Base-by-base conservation (phyloP, 2,888 invertebrate species). In the Scaptomyza flava region DNA sequence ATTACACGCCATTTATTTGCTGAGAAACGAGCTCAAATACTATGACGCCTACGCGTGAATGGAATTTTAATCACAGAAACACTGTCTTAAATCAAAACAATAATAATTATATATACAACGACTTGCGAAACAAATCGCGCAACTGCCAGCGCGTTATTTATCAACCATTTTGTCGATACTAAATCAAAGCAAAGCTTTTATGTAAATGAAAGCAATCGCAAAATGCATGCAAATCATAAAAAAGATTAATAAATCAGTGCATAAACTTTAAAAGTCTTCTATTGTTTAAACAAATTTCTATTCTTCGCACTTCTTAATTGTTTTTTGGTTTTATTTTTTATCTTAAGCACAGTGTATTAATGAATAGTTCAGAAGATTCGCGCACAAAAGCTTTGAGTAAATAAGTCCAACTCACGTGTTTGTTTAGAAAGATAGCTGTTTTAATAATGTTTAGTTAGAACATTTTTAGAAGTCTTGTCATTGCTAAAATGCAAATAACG, bases 41-140 rank as follows among this genome's bases (percentile, higher is more conserved):
- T 36, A 33, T 56, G 59, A 63, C 63, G 60, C 74, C 77, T 60
- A 76, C 74, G 67, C 77, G 36, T 57, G 47, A 60, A 60, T 57
- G 38, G 77, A 57, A 66, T 76, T 59, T 74, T 57, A 67, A 76
- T 67, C 72, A 65, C 23, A 43, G 38, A 42, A 8, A 41, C 38
- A 23, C n/a, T 43, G 58, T 48, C 58, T 45, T 59, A 70, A 64
- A 70, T 67, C 76, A 54, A 63, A 60, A 58, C 53, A 66, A 67
- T 76, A 67, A 76, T 74, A 76, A 74, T 71, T 71, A 76, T 67
- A 43, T 58, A 54, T 57, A 61, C 30, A 38, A 14, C 6, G 8
- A 30, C 42, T 11, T 41, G 38, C 38, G 38, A 14, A 57, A 54
- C 38, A 54, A 54, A 71, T 33, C 41, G 56, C 14, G 17, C 38